Conservation (phyloP, 2,113 vertebrate species). For the Aegypius monachus region DNA sequence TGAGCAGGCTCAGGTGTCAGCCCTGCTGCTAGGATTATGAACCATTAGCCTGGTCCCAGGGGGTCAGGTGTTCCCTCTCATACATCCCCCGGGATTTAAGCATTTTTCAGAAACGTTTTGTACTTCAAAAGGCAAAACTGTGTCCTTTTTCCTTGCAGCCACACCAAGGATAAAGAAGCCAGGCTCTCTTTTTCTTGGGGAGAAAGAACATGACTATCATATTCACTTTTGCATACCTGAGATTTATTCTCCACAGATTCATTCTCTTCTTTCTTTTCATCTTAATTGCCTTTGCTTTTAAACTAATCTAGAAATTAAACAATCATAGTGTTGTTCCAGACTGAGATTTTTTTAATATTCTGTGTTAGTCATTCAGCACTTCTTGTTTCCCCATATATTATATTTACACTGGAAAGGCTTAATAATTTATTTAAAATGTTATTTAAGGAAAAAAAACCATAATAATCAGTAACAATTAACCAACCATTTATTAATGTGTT, state of each 20-base stretch:
- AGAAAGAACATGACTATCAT: not conserved
- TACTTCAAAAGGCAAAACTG: not conserved
- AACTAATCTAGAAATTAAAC: not conserved
- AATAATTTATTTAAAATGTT: not conserved
- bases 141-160: not conserved
- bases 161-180: not conserved
- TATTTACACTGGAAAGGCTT: not conserved
- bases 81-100: not conserved
- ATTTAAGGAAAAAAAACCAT: not conserved
- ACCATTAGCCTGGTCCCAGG: not conserved
- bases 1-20: not conserved
- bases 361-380: not conserved
- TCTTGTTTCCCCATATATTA: not conserved
- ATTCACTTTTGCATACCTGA: not conserved
- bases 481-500: not conserved
- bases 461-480: not conserved
- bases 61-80: not conserved
- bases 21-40: not conserved
- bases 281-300: not conserved
- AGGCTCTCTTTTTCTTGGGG: not conserved
- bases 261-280: not conserved
- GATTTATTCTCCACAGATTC: not conserved
- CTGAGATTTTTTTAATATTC: not conserved
- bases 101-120: not conserved
- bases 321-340: not conserved